Evolutionary conservation across 2,113 vertebrate species (phyloP).

Genomic region (Prolemur simus): DNA sequence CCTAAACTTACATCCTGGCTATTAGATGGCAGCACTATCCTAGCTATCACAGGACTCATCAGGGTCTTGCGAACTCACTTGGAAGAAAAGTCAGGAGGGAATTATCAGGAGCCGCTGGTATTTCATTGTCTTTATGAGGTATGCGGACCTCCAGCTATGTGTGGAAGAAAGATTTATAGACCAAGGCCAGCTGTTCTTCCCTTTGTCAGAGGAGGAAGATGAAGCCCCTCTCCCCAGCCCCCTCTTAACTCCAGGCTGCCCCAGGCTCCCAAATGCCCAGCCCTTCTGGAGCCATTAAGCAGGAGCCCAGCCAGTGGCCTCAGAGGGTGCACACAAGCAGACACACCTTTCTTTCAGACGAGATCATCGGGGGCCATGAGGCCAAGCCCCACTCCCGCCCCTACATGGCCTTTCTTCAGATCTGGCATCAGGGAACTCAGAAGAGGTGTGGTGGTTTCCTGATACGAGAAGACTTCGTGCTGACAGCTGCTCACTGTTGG

Average conservation of each 20-base stretch:
- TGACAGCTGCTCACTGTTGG: constrained; percentile 59
- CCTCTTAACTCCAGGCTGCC: not conserved
- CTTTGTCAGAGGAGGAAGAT: not conserved
- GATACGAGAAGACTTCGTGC: constrained; percentile 45
- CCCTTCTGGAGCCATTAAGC: not conserved
- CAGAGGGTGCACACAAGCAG: not conserved
- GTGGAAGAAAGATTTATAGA: not conserved
- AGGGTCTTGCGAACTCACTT: not conserved
- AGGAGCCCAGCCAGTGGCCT: rapidly evolving
- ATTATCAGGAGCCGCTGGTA: not conserved
- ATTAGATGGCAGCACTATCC: not conserved
- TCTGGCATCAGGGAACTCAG: rapidly evolving
- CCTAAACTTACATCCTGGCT: not conserved
- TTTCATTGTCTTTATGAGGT: not conserved
- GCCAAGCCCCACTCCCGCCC: constrained; percentile 53
- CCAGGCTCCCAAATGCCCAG: no score
- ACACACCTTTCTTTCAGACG: constrained; percentile 9
- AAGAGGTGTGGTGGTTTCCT: not conserved
- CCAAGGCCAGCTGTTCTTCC: not conserved
- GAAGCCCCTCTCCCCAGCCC: rapidly evolving
- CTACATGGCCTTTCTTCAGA: constrained; percentile 53
- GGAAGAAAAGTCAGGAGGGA: not conserved
- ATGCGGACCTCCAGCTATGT: not conserved
- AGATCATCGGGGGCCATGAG: constrained; percentile 72
- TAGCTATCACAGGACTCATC: not conserved